Evolutionary conservation across 2,113 vertebrate species (phyloP).

Genomic region (Tragelaphus scriptus): DNA sequence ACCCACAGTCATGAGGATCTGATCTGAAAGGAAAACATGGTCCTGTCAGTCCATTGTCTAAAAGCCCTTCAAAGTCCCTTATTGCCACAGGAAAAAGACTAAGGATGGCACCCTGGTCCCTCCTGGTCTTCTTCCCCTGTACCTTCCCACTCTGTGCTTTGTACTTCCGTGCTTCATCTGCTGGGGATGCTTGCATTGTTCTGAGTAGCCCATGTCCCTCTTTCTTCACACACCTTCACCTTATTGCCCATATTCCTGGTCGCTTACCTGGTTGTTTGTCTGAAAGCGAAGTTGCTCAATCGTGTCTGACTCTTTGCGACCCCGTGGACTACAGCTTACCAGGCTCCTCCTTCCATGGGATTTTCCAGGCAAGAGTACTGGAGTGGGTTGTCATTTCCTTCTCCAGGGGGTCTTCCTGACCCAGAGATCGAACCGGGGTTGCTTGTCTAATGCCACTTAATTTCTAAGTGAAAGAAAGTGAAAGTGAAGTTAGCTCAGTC

Average conservation of each 20-base stretch:
- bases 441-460: background rate
- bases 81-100: background rate
- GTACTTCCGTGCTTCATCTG: background rate
- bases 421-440: background rate
- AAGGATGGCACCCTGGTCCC: background rate
- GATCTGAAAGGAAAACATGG: background rate
- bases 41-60: background rate
- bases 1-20: background rate
- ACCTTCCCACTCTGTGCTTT: too few relatives aligned
- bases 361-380: background rate
- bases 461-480: background rate
- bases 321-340: background rate
- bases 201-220: background rate
- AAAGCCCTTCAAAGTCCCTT: background rate
- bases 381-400: background rate
- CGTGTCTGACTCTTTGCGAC: rapidly evolving
- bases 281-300: background rate
- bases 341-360: background rate
- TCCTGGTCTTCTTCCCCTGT: background rate
- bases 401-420: background rate
- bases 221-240: background rate
- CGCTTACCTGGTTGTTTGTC: background rate
- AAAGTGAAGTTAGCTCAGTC: background rate
- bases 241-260: background rate
- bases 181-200: background rate